Base-by-base conservation (phyloP, 2,113 vertebrate species). In the Conger conger region DNA sequence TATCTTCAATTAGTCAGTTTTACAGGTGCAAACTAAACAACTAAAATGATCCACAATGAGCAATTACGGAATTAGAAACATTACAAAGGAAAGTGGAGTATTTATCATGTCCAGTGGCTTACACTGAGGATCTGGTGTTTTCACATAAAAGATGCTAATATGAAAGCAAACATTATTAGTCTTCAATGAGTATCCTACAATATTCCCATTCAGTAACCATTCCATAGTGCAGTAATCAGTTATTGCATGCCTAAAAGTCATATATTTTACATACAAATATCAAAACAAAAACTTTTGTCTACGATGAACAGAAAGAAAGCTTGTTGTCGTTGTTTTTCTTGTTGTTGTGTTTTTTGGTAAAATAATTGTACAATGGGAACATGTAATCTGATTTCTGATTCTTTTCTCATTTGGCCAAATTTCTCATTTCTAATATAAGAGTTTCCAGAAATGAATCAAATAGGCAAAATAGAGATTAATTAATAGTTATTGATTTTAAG, bases 241-340 rank as follows among this genome's bases (percentile, higher is more conserved):
- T 50, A 53, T 81, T 81, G 38, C 84, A 68, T 85, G 60, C 40
- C 84, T 81, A 35, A 57, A 85, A 85, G 79, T 60, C 79, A 81
- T 50, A 85, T 78, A 57, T 53, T 57, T 79, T 23, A 81, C 30
- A 50, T 50, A 45, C 68, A 79, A 77, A 54, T 84, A 23, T 38
- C 45, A 60, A 27, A 45, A 16, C 33, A 82, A 9, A 7, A 33
- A 30, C n/a, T 81, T 81, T 53, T 60, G 30, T 16, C 7, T 45
- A 79, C 57, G 76, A 79, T 30, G n/a, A 37, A 79, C 42, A 23
- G n/a, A n/a, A 84, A 79, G 4, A 40, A 16, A 16, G 27, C 27
- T n/a, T 73, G n/a, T n/a, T 78, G 16, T 27, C 50, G 42, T 30
- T 57, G 9, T 80, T 1, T 20, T 50, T 42, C 20, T 17, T 53